phyloP scores from a whole-genome alignment of 2,113 vertebrate species.

The Atractosteus spatula region DNA sequence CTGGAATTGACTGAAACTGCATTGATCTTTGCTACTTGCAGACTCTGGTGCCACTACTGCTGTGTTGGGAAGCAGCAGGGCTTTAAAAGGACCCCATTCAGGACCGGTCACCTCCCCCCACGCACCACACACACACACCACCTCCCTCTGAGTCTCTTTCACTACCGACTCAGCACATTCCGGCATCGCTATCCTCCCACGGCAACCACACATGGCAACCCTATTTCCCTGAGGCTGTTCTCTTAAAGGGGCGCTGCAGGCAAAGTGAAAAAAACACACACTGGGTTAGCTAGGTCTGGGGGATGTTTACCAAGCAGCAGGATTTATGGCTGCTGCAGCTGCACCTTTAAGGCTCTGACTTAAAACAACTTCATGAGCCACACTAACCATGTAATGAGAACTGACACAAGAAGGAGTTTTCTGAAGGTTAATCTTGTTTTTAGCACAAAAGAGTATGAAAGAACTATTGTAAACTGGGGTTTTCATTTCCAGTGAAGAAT shows the following conservation, averaged over 20 bases:
- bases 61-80: background rate
- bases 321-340: background rate
- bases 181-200: constrained; percentile 4
- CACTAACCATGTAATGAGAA: too few species aligned
- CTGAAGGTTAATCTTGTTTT: too few species aligned
- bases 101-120: background rate
- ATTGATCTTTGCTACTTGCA: background rate
- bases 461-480: too few species aligned
- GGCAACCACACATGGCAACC: constrained; percentile 7
- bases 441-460: too few species aligned
- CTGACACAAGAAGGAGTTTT: too few species aligned
- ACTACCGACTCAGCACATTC: constrained; percentile 10
- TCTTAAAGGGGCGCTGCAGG: background rate
- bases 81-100: background rate
- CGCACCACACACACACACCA: background rate
- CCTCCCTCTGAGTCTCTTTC: background rate
- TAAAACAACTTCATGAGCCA: too few species aligned
- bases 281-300: background rate
- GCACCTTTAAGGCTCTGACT: too few species aligned
- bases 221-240: background rate
- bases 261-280: background rate
- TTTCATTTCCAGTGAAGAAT: too few species aligned
- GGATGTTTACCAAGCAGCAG: background rate
- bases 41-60: background rate
- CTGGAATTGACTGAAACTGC: background rate